Evolutionary conservation across 2,888 invertebrate genomes (phyloP).

Genomic region (Toxonevra muliebris): DNA sequence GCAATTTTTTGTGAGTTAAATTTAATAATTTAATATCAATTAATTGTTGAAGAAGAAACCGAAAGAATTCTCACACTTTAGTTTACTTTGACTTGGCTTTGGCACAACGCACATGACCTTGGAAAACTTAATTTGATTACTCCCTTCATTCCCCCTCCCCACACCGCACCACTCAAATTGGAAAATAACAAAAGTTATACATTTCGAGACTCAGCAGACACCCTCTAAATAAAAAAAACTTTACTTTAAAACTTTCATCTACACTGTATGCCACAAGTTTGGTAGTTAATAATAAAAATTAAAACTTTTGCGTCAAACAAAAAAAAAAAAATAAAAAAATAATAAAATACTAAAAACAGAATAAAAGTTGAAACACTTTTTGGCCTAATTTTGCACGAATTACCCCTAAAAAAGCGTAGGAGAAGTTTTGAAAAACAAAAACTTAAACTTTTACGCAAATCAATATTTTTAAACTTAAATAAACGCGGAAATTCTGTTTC

Average conservation of each 20-base stretch:
- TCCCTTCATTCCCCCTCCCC: background rate
- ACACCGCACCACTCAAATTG: background rate
- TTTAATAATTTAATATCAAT: background rate
- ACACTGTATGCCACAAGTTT: conserved; percentile 19
- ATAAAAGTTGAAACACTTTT: conserved; percentile 38
- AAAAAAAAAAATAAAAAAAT: conserved; percentile 10
- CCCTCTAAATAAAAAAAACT: background rate
- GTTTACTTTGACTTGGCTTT: background rate
- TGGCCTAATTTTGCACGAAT: conserved; percentile 39
- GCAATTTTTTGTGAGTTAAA: no score
- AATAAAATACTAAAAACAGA: conserved; percentile 8
- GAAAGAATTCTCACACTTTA: background rate
- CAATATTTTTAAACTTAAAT: conserved; percentile 7
- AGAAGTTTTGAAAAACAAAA: background rate
- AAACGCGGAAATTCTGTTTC: background rate
- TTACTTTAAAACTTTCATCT: conserved; percentile 13
- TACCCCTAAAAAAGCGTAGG: background rate
- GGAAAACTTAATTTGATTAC: conserved; percentile 11
- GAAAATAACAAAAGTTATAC: background rate
- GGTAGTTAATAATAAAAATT: conserved; percentile 34
- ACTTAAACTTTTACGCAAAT: background rate
- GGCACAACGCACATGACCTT: conserved; percentile 4
- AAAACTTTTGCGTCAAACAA: conserved; percentile 31
- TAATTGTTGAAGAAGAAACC: background rate
- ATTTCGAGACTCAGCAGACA: background rate